Evolutionary conservation across 2,113 vertebrate species (phyloP).

Genomic region (Myocastor coypus): DNA sequence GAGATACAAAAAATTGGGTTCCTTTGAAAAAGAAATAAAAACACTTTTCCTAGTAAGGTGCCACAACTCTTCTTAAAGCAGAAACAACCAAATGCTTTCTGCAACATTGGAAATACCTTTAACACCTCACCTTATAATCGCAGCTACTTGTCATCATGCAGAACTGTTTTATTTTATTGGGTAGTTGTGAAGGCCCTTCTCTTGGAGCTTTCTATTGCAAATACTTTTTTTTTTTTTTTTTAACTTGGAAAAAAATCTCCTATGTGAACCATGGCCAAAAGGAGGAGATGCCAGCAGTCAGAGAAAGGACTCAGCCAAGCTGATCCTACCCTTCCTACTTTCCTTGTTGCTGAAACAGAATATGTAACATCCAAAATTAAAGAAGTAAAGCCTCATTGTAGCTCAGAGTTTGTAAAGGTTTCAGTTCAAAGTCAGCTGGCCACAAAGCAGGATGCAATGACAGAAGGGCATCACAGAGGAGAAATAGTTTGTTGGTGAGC

Average conservation of each 20-base stretch:
- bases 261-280: background rate
- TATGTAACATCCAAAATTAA: background rate
- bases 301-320: background rate
- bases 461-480: background rate
- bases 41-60: conserved; percentile 40
- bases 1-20: background rate
- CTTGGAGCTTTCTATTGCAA: background rate
- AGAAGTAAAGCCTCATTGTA: background rate
- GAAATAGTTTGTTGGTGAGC: background rate
- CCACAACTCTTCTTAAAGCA: conserved; percentile 50
- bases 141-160: background rate
- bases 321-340: background rate
- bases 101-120: background rate
- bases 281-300: background rate
- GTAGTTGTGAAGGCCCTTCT: background rate
- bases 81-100: background rate
- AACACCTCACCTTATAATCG: conserved; percentile 49
- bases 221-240: background rate
- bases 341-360: background rate
- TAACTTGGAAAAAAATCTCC: background rate
- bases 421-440: background rate
- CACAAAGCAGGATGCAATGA: background rate
- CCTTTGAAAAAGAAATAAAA: conserved; percentile 48
- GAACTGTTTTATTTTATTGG: background rate
- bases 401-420: background rate